Conservation (phyloP, 2,113 vertebrate species). For the Baryphthengus martii region DNA sequence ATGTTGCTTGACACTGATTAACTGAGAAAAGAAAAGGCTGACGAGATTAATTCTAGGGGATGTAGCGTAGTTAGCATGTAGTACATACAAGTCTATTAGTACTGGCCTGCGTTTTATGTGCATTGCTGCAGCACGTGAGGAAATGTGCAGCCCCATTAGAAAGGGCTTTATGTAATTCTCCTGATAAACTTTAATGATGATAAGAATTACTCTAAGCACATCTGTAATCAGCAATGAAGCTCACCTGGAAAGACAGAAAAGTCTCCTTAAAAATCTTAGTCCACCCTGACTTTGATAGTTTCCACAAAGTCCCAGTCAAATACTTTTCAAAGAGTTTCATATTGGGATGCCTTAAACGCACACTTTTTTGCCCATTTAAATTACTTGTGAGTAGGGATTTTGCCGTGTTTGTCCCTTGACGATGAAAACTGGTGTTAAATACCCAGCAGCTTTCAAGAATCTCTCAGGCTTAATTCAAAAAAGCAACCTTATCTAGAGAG, state of each 20-base stretch:
- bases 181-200: not conserved
- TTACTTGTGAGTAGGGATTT: not conserved
- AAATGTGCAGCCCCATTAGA: not conserved
- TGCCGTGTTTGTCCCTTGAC: not conserved
- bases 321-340: not conserved
- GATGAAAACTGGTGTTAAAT: not conserved
- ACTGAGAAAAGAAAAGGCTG: not conserved
- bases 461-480: not conserved
- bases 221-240: not conserved
- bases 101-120: not conserved
- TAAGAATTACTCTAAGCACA: not conserved
- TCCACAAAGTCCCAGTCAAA: not conserved
- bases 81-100: not conserved
- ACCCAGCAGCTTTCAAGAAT: not conserved
- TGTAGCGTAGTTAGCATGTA: not conserved
- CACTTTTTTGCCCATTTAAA: not conserved
- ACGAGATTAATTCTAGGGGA: not conserved
- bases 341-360: not conserved
- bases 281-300: not conserved
- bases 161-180: not conserved
- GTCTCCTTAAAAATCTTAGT: not conserved
- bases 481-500: not conserved
- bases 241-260: not conserved
- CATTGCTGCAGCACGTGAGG: not conserved
- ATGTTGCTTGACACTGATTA: not conserved